phyloP scores from a whole-genome alignment of 2,113 vertebrate species.

The Capricornis sumatraensis region DNA sequence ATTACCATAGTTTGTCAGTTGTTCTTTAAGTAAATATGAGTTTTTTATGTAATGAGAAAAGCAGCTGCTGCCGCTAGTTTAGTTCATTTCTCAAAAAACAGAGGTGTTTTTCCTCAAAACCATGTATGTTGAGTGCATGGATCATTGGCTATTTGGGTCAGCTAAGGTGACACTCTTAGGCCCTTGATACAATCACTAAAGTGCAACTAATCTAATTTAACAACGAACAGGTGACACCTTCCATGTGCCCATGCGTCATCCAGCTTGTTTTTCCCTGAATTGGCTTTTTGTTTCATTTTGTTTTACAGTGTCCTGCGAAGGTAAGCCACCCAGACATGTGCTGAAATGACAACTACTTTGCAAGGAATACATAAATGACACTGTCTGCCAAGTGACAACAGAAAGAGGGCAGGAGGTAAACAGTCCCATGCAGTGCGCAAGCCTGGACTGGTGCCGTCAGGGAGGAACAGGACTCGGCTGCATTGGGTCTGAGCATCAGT shows the following conservation, averaged over 20 bases:
- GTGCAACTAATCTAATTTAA: not conserved
- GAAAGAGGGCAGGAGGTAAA: not conserved
- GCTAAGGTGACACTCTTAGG: not conserved
- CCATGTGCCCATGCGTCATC: not conserved
- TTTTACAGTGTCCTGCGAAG: not conserved
- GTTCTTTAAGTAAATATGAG: not conserved
- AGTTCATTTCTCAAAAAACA: not conserved
- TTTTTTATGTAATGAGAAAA: not conserved
- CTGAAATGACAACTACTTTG: not conserved
- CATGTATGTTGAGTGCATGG: not conserved
- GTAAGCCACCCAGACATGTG: not conserved
- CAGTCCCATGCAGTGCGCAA: not conserved
- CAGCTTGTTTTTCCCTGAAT: not conserved
- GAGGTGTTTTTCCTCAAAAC: not conserved
- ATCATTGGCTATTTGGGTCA: not conserved
- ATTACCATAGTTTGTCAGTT: not conserved
- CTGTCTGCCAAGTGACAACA: not conserved
- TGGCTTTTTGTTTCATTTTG: not conserved
- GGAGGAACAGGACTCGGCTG: not conserved
- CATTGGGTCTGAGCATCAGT: fast-evolving
- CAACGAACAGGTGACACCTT: not conserved
- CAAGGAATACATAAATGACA: not conserved
- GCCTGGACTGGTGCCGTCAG: not conserved
- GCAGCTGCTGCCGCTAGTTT: no score
- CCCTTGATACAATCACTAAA: not conserved